Evolutionary conservation across 1,140 invertebrate species (phyloP), one percentile per base, ranked within the genome.

Genomic region (Nasonia longicornis): DNA sequence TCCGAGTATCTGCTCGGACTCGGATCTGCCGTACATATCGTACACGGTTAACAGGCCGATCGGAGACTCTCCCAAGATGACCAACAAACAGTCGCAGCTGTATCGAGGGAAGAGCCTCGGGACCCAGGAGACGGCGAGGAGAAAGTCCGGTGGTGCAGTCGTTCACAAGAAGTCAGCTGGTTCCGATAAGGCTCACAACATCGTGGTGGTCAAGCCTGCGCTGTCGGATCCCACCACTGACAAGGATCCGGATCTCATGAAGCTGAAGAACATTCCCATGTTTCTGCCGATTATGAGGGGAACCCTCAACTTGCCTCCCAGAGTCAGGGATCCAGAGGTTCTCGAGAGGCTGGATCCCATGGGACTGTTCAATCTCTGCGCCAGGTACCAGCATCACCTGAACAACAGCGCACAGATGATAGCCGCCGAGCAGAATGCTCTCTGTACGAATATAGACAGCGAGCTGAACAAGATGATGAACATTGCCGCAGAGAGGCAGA

Each of bases 1-100:
- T 6, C 95, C 96, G 0, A 97, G 96, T 86, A 94, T 97, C 45
- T 97, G 96, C 87, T 96, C 95, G 0, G 96, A 97, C 88, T 95
- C 95, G 0, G 97, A 98, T 89, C 92, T 98, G 80, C 97, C 97
- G 0, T 99, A 98, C 87, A 97, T 98, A 86, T 97, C 97, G 1
- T 98, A 98, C 84, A 98, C 97, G 0, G 96, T 97, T 2, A 97
- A 97, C 88, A 92, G 96, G 83, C 97, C 97, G 16, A 98, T 98
- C 83, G 96, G 96, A 84, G 94, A 96, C 89, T 96, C 96, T 8
- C 95, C 95, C 35, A 95, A 96, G 87, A 91, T 95, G 83, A 93
- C 93, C 12, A 93, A 93, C 45, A 95, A 95, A 88, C 90, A 91
- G 76, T 86, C 87, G 26, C 89, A 91, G 29, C 83, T 92, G 42